A percentile compares a stretch with the other conserved stretches of the same genome.
Evolutionary conservation across 2,113 vertebrate genomes (phyloP).

Genomic region (Gymnorhina tibicen): DNA sequence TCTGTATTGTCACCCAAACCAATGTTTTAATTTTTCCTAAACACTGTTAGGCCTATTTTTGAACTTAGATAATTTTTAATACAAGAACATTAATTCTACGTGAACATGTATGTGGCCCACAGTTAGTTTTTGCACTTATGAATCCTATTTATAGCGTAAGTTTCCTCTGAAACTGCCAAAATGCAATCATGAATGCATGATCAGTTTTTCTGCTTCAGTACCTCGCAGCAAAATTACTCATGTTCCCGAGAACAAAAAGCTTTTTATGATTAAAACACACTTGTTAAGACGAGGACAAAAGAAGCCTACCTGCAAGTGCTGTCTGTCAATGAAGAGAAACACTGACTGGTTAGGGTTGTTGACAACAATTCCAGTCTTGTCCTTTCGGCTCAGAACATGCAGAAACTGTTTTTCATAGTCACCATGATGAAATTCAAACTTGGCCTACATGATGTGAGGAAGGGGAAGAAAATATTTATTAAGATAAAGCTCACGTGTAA

Average conservation of each 20-base stretch:
- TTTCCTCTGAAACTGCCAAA: background rate
- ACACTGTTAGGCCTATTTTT: background rate
- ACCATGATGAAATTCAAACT: slow-evolving; percentile 99
- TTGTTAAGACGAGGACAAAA: background rate
- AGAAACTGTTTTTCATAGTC: slow-evolving; percentile 99
- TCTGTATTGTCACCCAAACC: background rate
- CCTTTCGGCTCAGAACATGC: slow-evolving; percentile 96
- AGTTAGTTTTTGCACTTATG: background rate
- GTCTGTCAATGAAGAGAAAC: slow-evolving; percentile 98
- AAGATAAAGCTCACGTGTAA: background rate
- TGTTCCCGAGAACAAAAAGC: background rate
- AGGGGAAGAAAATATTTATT: background rate
- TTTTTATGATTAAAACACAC: background rate
- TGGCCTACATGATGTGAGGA: slow-evolving; percentile 78
- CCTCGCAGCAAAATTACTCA: background rate
- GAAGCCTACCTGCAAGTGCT: slow-evolving; percentile 90
- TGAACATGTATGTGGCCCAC: background rate
- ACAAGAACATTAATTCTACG: background rate
- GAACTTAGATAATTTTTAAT: background rate
- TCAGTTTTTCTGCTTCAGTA: background rate
- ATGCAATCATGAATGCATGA: background rate
- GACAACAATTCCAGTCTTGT: slow-evolving; percentile 97
- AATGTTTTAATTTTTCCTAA: background rate
- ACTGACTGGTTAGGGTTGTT: slow-evolving; percentile 94
- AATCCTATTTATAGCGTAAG: background rate